Evolutionary conservation across 2,113 vertebrate species (phyloP), one percentile per base, ranked within the genome.

Genomic region (Pedionomus torquatus): DNA sequence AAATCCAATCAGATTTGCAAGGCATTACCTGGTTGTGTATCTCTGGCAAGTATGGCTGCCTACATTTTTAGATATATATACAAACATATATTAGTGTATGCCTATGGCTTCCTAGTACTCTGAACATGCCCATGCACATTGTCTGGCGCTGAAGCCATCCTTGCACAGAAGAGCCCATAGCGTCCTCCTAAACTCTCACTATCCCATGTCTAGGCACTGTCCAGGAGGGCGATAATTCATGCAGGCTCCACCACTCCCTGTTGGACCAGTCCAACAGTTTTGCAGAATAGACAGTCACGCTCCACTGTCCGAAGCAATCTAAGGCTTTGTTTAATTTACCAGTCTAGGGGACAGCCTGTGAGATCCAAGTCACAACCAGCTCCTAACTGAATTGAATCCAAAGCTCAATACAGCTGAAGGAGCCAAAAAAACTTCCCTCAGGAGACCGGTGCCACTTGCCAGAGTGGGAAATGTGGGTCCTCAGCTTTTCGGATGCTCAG

Each of bases 381-480:
- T 96, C 92, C 85, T 65, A 90, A 79, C 20, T 84, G 83, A 94
- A 84, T 70, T 35, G 39, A 93, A 94, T 95, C 91, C 80, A 82
- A 91, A 79, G 90, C 74, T 91, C 95, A 87, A 9, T 49, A 35
- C 31, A 82, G 51, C 52, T 52, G 64, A 72, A 89, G 61, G n/a
- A 91, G 95, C 89, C 90, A 93, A 95, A 90, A 87, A 94, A 93
- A 75, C 39, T 79, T 89, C 71, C 69, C 92, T 92, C 76, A 43
- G 84, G 90, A 93, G 88, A 79, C 23, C 54, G n/a, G 44, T 94
- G 86, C 65, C 80, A 63, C 84, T 90, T 3, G 12, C 31, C 78
- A 18, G 72, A 89, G 31, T 55, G 63, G 54, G 57, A 89, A 93
- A 92, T 65, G 48, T 81, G 64, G 65, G 65, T 93, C 77, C 41